These are phyloP conservation scores for Torymus auratus DNA, from an alignment of 2,888 invertebrate genomes.

Conservation along the genomic window DNA sequence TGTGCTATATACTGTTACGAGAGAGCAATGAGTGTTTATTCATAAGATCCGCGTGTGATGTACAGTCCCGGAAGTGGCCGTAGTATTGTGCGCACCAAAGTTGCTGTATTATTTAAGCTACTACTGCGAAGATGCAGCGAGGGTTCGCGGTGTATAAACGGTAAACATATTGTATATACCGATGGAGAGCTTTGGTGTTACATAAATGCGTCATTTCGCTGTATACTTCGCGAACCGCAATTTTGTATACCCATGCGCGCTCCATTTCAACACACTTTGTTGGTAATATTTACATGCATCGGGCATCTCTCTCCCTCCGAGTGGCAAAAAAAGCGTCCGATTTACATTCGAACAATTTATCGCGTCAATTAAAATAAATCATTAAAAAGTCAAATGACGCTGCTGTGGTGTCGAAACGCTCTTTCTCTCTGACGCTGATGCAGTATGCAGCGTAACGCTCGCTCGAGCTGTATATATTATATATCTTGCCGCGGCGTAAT, in stretches of 20 bases:
- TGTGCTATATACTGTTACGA: too few relatives aligned
- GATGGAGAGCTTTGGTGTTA: too few relatives aligned
- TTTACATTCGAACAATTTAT: constrained; percentile 27
- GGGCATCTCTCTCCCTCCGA: background rate
- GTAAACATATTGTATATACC: too few relatives aligned
- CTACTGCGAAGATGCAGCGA: background rate
- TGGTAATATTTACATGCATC: too few relatives aligned
- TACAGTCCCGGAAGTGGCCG: background rate
- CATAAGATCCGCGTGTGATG: background rate
- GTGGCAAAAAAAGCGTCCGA: background rate
- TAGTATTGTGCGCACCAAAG: background rate
- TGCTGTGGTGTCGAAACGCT: constrained; percentile 24
- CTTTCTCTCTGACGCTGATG: constrained; percentile 5
- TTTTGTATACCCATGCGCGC: too few relatives aligned
- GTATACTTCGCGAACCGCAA: too few relatives aligned
- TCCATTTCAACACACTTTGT: too few relatives aligned
- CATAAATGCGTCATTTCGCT: too few relatives aligned
- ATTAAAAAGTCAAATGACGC: constrained; percentile 48
- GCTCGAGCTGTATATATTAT: background rate
- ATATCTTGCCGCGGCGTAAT: background rate
- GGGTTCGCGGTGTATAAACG: too few relatives aligned
- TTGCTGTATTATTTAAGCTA: constrained; percentile 16
- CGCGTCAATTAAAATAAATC: constrained; percentile 44
- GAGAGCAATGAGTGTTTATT: too few relatives aligned
- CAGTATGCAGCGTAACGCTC: background rate